Evolutionary conservation across 2,113 vertebrate species (phyloP).

Genomic region (Melanerpes formicivorus): DNA sequence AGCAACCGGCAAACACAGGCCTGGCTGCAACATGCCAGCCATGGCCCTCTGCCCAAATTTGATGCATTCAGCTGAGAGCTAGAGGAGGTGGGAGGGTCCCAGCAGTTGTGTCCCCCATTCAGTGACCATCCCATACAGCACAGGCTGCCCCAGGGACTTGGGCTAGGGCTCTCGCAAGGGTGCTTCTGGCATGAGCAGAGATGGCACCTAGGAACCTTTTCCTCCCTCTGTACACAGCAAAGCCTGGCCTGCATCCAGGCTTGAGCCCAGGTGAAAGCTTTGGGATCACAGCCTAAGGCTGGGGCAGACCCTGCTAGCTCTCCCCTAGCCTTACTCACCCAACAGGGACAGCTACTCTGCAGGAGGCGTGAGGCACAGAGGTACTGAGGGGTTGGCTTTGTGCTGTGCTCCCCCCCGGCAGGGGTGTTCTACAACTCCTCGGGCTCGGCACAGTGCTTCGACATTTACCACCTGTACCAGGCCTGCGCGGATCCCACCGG

Average conservation of each 20-base stretch:
- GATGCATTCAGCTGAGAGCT: not conserved
- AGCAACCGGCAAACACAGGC: not conserved
- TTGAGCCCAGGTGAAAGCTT: not conserved
- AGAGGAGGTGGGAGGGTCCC: not conserved
- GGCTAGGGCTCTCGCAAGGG: not conserved
- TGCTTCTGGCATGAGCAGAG: not conserved
- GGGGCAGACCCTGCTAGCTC: not conserved
- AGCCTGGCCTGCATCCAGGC: not conserved
- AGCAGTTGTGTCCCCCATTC: not conserved
- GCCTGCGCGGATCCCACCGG: conserved; percentile 92
- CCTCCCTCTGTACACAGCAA: not conserved
- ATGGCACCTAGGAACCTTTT: not conserved
- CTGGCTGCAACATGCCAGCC: not conserved
- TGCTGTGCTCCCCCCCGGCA: conserved; percentile 27
- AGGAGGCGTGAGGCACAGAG: not conserved
- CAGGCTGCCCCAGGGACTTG: fast-evolving
- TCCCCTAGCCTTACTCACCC: not conserved
- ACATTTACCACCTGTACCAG: conserved; percentile 82
- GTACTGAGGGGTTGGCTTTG: not conserved
- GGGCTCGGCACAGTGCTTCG: conserved; percentile 72
- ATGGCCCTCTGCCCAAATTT: not conserved
- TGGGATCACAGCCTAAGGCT: not conserved
- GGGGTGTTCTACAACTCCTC: conserved; percentile 91
- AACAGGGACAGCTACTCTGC: too few relatives aligned
- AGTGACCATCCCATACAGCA: not conserved